Evolutionary conservation across 1,140 invertebrate genomes (phyloP).

Genomic region (Trachymyrmex cornetzi): DNA sequence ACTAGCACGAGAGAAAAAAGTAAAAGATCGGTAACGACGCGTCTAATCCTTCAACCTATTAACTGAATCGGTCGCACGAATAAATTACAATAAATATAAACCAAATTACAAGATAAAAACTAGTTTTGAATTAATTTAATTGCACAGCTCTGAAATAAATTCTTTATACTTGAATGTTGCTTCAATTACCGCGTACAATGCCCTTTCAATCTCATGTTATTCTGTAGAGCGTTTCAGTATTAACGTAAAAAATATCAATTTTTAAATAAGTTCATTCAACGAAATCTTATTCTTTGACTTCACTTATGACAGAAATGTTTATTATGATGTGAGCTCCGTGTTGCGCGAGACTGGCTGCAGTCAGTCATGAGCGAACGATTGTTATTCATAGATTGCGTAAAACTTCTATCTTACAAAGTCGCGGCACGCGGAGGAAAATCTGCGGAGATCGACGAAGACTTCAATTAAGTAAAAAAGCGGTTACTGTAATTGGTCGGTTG

Average conservation of each 20-base stretch:
- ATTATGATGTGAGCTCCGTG: constrained; percentile 1
- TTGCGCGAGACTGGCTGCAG: constrained; percentile 38
- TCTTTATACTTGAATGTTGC: background rate
- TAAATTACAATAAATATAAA: background rate
- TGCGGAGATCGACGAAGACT: constrained; percentile 45
- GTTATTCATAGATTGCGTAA: constrained; percentile 71
- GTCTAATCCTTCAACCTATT: constrained; percentile 43
- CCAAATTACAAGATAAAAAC: background rate
- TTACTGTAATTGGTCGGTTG: constrained; percentile 55
- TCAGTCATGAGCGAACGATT: constrained; percentile 49
- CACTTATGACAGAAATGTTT: constrained; percentile 20
- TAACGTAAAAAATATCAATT: background rate
- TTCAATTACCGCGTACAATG: background rate
- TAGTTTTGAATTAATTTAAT: background rate
- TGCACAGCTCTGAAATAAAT: background rate
- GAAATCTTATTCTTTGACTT: background rate
- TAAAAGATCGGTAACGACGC: constrained; percentile 2
- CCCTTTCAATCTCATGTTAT: background rate
- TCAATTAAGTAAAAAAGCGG: constrained; percentile 66
- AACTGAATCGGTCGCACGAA: constrained; percentile 7
- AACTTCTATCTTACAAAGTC: constrained; percentile 44
- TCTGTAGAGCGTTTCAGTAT: background rate
- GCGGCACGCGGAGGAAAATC: constrained; percentile 37
- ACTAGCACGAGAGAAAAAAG: background rate
- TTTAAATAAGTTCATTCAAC: background rate